Conservation (phyloP, 92 coral and sea anemone species). For the Umimayanthus chanpuru region DNA sequence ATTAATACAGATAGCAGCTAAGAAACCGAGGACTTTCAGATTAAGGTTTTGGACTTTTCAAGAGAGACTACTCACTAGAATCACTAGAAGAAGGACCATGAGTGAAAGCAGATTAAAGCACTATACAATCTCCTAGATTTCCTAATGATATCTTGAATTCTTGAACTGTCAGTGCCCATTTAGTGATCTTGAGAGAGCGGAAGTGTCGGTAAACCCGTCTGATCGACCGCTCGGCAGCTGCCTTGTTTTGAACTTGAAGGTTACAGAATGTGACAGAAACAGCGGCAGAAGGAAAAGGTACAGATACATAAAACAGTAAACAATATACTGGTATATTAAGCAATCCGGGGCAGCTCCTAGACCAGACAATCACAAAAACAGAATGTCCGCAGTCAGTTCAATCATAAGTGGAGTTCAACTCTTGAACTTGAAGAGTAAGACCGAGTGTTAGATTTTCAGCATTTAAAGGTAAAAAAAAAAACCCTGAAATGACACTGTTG, state of each 20-base stretch:
- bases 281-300: background rate
- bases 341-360: background rate
- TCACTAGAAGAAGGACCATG: no score
- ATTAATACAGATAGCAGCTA: no score
- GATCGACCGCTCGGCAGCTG: background rate
- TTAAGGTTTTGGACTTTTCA: background rate
- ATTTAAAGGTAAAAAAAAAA: no score
- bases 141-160: background rate
- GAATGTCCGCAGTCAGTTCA: no score
- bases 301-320: no score
- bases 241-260: background rate
- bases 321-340: no score
- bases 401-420: no score
- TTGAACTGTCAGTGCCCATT: background rate
- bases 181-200: background rate
- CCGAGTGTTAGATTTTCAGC: no score
- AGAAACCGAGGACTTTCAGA: background rate
- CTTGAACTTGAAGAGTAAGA: no score
- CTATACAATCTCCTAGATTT: no score
- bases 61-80: background rate
- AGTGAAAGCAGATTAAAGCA: no score
- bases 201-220: background rate
- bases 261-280: background rate
- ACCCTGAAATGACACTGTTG: no score
- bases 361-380: background rate